Conservation (phyloP, 2,888 invertebrate genomes). For the Eledona agricola region DNA sequence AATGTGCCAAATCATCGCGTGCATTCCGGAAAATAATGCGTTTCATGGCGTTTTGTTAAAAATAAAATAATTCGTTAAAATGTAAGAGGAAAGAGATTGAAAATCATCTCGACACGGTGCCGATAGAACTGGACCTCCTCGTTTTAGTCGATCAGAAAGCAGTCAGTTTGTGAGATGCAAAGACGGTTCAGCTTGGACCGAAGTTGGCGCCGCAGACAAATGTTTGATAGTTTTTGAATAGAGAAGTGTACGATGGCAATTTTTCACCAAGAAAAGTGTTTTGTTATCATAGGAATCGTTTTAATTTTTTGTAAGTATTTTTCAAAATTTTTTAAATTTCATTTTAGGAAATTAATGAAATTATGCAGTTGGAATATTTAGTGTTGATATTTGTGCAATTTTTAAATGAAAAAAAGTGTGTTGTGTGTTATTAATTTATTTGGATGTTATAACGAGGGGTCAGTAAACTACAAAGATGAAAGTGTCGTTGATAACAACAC, state of each 20-base stretch:
- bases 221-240: constrained; percentile 5
- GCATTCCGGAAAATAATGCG: too few species aligned
- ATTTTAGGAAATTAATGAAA: too few species aligned
- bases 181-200: constrained; percentile 15
- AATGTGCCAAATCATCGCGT: too few species aligned
- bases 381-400: too few species aligned
- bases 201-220: constrained; percentile 22
- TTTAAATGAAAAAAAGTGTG: constrained; percentile 1
- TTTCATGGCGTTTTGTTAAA: too few species aligned
- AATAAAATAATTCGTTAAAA: too few species aligned
- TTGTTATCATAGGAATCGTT: constrained; percentile 10
- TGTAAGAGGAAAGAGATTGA: neutral
- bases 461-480: constrained; percentile 24
- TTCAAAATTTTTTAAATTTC: neutral
- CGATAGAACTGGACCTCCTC: constrained; percentile 30
- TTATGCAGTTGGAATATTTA: too few species aligned
- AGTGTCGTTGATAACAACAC: constrained; percentile 9
- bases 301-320: constrained; percentile 1
- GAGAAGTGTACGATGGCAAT: constrained; percentile 14
- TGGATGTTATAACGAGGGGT: constrained; percentile 9
- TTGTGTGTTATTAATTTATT: neutral
- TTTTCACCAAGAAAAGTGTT: constrained; percentile 1
- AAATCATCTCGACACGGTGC: constrained; percentile 2
- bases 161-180: constrained; percentile 25
- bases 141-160: constrained; percentile 21